Conservation (phyloP, 2,113 vertebrate genomes). For the Amphiprion ocellaris region DNA sequence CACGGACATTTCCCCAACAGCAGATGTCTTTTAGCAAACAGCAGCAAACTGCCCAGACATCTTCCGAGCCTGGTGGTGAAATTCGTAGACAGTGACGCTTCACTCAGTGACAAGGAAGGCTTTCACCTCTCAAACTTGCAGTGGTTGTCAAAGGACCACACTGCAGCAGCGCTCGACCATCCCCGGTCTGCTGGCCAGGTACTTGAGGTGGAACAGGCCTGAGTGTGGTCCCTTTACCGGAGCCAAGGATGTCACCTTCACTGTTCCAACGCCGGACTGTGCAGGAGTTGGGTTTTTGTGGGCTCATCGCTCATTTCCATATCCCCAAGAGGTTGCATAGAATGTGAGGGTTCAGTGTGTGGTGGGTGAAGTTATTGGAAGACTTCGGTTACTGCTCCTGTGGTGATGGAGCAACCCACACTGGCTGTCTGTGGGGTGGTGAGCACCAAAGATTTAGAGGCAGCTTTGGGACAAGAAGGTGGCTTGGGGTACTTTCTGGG, state of each 20-base stretch:
- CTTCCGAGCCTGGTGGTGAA: constrained; percentile 60
- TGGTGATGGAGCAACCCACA: constrained; percentile 42
- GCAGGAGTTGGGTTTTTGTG: constrained; percentile 58
- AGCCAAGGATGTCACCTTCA: constrained; percentile 81
- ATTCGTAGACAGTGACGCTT: constrained; percentile 52
- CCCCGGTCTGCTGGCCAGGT: constrained; percentile 30
- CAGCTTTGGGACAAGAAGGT: constrained; percentile 33
- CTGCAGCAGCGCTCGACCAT: constrained; percentile 33
- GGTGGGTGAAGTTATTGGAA: constrained; percentile 58
- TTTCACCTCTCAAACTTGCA: constrained; percentile 63
- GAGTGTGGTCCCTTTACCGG: constrained; percentile 66
- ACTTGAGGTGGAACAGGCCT: constrained; percentile 25
- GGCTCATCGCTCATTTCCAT: constrained; percentile 56
- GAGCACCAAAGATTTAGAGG: constrained; percentile 18
- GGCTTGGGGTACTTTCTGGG: neutral
- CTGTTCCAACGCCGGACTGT: constrained; percentile 53
- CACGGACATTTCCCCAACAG: constrained; percentile 50
- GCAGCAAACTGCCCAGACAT: constrained; percentile 34
- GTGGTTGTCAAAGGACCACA: constrained; percentile 60
- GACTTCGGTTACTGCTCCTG: constrained; percentile 27
- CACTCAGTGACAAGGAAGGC: constrained; percentile 68
- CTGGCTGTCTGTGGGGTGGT: constrained; percentile 29
- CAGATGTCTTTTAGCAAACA: constrained; percentile 69
- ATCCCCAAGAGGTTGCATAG: constrained; percentile 30
- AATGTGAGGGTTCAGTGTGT: constrained; percentile 69